A percentile compares a stretch with the other conserved stretches of the same genome.
Evolutionary conservation across 2,888 invertebrate species (phyloP).

Genomic region (Drosophila lutescens): DNA sequence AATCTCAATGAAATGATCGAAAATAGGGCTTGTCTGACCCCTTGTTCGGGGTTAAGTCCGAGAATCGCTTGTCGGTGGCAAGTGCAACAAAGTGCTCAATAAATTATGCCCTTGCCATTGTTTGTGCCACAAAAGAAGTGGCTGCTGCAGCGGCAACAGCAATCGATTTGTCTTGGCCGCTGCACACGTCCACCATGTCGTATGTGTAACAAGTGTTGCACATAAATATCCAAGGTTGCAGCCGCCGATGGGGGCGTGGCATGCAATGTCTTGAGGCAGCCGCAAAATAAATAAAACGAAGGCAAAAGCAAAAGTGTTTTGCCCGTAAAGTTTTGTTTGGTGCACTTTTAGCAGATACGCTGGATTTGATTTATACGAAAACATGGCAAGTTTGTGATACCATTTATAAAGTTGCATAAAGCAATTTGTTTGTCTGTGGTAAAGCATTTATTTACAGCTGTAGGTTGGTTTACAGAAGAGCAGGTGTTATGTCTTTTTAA

Average conservation of each 20-base stretch:
- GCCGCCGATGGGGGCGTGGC: neutral
- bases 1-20: neutral
- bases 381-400: constrained; percentile 33
- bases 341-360: constrained; percentile 29
- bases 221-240: constrained; percentile 60
- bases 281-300: constrained; percentile 59
- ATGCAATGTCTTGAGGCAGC: constrained; percentile 31
- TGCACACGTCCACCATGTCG: constrained; percentile 65
- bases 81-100: constrained; percentile 55
- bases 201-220: constrained; percentile 71
- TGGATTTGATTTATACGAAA: constrained; percentile 55
- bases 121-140: constrained; percentile 48
- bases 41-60: constrained; percentile 12
- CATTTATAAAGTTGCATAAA: constrained; percentile 42
- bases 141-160: constrained; percentile 43
- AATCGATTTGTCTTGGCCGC: constrained; percentile 69
- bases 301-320: constrained; percentile 43
- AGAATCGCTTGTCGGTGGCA: constrained; percentile 6
- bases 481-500: constrained; percentile 1
- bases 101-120: constrained; percentile 55
- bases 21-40: neutral
- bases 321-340: constrained; percentile 40
- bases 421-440: constrained; percentile 42
- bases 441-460: constrained; percentile 16
- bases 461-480: neutral